Percentiles rank a stretch among this genome's conserved stretches.
Evolutionary conservation across 2,888 invertebrate species (phyloP).

Genomic region (Masnerella sp.): DNA sequence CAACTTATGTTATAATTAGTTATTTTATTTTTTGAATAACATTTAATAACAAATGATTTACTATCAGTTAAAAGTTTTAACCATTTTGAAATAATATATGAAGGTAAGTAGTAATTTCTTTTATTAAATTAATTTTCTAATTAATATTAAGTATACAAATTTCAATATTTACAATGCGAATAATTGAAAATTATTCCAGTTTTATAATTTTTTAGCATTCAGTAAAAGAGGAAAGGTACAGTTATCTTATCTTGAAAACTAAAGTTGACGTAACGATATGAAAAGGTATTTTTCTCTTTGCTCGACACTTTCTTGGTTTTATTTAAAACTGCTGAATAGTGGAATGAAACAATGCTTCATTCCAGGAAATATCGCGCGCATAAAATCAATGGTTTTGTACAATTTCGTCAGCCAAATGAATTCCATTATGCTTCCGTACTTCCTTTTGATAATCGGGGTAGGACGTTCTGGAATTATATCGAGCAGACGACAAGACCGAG

Average conservation of each 20-base stretch:
- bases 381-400: conserved; percentile 21
- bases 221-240: conserved; percentile 13
- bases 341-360: conserved; percentile 14
- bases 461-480: not conserved
- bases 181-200: too few relatives aligned
- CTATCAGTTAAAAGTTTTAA: too few relatives aligned
- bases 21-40: too few relatives aligned
- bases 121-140: too few relatives aligned
- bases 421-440: conserved; percentile 26
- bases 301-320: conserved; percentile 2
- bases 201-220: too few relatives aligned
- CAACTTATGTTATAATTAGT: too few relatives aligned
- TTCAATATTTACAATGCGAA: too few relatives aligned
- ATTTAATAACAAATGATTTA: too few relatives aligned
- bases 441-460: conserved; percentile 15
- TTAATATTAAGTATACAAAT: too few relatives aligned
- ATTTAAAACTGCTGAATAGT: conserved; percentile 6
- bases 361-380: conserved; percentile 4
- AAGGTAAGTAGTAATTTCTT: too few relatives aligned
- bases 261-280: conserved; percentile 9
- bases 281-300: not conserved
- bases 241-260: conserved; percentile 5
- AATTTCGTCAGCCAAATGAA: conserved; percentile 25
- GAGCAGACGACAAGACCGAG: conserved; percentile 17
- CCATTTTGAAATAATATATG: too few relatives aligned